Percentiles rank a stretch among this genome's conserved stretches.
These are phyloP conservation scores for Drosophila pruinosa DNA, from an alignment of 1,140 invertebrate genomes.

Conservation along the genomic window DNA sequence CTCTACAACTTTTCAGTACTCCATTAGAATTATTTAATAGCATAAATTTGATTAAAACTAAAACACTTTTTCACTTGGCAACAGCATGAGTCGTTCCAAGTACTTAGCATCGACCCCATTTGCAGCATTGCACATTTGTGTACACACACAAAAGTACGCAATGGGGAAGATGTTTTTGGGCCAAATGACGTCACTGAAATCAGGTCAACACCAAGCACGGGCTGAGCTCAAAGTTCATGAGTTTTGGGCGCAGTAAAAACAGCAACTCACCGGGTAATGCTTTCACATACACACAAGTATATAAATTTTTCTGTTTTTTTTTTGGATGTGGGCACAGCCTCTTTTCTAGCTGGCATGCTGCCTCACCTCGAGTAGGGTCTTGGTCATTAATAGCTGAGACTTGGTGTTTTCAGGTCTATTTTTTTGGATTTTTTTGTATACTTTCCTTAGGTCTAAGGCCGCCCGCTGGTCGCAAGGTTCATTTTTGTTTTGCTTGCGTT, in stretches of 20 bases:
- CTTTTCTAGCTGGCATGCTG: background rate
- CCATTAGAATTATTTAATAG: background rate
- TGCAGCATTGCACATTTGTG: conserved; percentile 20
- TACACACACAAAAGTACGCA: background rate
- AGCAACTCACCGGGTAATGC: conserved; percentile 67
- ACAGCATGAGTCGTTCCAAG: conserved; percentile 1
- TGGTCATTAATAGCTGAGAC: conserved; percentile 40
- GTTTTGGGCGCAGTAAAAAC: conserved; percentile 63
- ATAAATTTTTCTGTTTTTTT: conserved; percentile 8
- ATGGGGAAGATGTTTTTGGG: conserved; percentile 21
- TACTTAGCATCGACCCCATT: conserved; percentile 28
- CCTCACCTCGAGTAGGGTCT: conserved; percentile 35
- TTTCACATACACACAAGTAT: background rate
- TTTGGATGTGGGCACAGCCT: background rate
- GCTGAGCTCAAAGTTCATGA: conserved; percentile 20
- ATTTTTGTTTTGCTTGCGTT: conserved; percentile 56
- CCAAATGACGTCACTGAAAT: conserved; percentile 73
- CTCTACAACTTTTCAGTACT: too few species aligned
- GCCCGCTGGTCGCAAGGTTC: conserved; percentile 48
- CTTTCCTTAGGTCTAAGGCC: conserved; percentile 29
- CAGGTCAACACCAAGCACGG: conserved; percentile 58
- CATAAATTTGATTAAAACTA: background rate
- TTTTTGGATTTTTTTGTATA: conserved; percentile 10
- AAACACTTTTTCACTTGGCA: background rate
- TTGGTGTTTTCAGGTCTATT: conserved; percentile 14